Base-by-base conservation (phyloP, 2,888 invertebrate genomes). In the Drosophila falleni region DNA sequence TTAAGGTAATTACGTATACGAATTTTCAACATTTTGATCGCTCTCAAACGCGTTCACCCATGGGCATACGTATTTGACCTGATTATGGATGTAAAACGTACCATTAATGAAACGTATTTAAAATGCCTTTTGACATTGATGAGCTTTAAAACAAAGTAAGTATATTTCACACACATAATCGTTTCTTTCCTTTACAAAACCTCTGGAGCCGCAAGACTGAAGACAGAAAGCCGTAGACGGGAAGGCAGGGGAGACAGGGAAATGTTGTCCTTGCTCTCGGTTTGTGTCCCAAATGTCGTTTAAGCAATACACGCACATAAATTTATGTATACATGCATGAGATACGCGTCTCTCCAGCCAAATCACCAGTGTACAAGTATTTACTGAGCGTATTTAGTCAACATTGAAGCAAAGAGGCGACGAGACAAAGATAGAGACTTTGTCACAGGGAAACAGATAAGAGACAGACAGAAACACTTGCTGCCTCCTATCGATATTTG, bases 401-500 rank as follows among this genome's bases (percentile, higher is more conserved):
- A 81, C 81, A 84, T 80, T 73, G 64, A 55, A 66, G 50, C 54
- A 42, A 13, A 39, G 71, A 33, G 60, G 63, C 53, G 60, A 37
- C 31, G 41, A 15, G 16, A 29, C 49, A 39, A 15, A 64, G 66
- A 47, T 53, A 46, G 19, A 61, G 60, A 51, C 33, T 42, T 55
- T 47, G 46, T 15, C 35, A 3, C 39, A 37, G n/a, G 49, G 41
- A 59, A 26, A 47, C 35, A 61, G 70, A 44, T 54, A 56, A 33
- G 13, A 31, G 54, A 49, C 29, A 41, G 31, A 44, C 51, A 13
- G 15, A 19, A n/a, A 23, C 60, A 8, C 41, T 19, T 51, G 50
- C 51, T 23, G 53, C 51, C 44, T 64, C 78, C 78, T 89, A 89
- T 89, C 89, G 84, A 87, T 87, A 80, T 87, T 87, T 80, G 67